phyloP scores from a whole-genome alignment of 2,113 vertebrate genomes.

The Carassius gibelio region DNA sequence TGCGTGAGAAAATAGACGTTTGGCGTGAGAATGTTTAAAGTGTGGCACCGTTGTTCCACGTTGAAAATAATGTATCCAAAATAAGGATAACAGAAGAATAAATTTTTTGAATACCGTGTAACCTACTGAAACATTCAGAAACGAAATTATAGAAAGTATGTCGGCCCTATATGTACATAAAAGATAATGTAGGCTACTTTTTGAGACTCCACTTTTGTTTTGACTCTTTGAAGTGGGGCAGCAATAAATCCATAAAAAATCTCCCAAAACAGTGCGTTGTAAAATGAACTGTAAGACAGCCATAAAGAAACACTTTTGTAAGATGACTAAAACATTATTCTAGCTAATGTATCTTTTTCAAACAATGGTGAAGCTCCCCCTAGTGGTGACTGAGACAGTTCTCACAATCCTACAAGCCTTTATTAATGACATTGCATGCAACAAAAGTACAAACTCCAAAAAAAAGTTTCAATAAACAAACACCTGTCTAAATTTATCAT shows the following conservation, averaged over 20 bases:
- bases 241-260: not conserved
- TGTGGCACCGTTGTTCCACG: no score
- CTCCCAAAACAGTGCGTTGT: not conserved
- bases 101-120: no score
- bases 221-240: not conserved
- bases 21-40: no score
- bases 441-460: constrained; percentile 44
- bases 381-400: constrained; percentile 35
- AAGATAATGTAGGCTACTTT: no score
- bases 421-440: constrained; percentile 56
- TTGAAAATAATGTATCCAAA: no score
- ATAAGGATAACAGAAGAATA: no score
- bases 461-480: constrained; percentile 46
- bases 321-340: not conserved
- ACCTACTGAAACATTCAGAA: no score
- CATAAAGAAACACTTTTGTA: not conserved
- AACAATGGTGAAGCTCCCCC: constrained; percentile 2
- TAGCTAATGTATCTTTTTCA: not conserved
- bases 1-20: no score
- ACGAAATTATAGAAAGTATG: no score
- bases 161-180: no score
- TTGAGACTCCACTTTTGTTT: no score
- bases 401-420: constrained; percentile 56
- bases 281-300: not conserved
- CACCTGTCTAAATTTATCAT: constrained; percentile 41